A percentile compares a stretch with the other conserved stretches of the same genome.
Conservation (phyloP, 2,113 vertebrate genomes). For the Eleginops maclovinus region DNA sequence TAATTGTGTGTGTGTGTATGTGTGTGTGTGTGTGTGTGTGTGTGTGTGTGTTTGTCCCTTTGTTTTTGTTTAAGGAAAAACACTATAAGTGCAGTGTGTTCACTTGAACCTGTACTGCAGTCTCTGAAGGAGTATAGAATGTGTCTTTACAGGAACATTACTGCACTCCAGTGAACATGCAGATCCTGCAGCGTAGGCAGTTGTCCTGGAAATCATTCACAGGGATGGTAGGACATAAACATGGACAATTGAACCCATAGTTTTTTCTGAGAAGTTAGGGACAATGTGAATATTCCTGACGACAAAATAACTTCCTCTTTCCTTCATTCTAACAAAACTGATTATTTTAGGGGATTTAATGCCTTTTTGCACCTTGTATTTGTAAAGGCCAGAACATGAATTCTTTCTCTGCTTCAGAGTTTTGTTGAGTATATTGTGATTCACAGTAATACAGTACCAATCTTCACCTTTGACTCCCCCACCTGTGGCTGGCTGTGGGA, state of each 20-base stretch:
- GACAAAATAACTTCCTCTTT: background rate
- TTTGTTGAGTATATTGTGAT: background rate
- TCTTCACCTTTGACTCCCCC: constrained; percentile 5
- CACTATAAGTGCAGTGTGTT: background rate
- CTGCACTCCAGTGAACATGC: background rate
- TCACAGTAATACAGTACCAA: constrained; percentile 17
- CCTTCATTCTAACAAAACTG: background rate
- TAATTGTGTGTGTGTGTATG: too few relatives aligned
- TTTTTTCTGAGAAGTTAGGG: too few relatives aligned
- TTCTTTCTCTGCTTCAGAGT: background rate
- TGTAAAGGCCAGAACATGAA: background rate
- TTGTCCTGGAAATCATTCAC: background rate
- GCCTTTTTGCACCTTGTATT: too few relatives aligned
- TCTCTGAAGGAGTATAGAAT: background rate
- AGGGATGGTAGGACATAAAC: background rate
- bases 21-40: too few relatives aligned
- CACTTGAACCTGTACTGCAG: background rate
- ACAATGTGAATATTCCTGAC: background rate
- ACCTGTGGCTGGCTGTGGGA: constrained; percentile 24
- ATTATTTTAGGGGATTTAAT: background rate
- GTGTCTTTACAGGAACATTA: too few relatives aligned
- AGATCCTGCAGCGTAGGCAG: background rate
- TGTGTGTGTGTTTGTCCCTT: too few relatives aligned
- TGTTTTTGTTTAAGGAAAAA: background rate
- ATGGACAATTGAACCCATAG: too few relatives aligned